phyloP scores from a whole-genome alignment of 2,797 vertebrate species.

The Oryzias sinensis region DNA sequence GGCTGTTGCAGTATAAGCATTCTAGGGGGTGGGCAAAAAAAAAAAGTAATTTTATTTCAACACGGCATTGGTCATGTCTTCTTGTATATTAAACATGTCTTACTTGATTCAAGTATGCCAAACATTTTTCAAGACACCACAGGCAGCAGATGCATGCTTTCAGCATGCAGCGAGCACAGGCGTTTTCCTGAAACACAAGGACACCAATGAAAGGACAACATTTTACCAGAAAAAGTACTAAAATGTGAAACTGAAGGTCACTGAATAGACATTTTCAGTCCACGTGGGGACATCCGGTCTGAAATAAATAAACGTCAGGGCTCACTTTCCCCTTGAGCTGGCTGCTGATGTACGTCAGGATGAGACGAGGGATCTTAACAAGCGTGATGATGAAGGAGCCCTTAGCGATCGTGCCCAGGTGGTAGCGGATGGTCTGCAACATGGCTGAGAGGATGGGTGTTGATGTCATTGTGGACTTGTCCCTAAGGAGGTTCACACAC shows the following conservation, averaged over 20 bases:
- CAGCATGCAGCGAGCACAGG: slow-evolving; percentile 92
- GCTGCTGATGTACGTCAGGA: slow-evolving; percentile 93
- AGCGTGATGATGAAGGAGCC: slow-evolving; percentile 98
- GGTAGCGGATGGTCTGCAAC: slow-evolving; percentile 86
- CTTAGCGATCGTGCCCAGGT: slow-evolving; percentile 95
- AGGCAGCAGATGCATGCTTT: slow-evolving; percentile 97
- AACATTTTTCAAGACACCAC: slow-evolving; percentile 99
- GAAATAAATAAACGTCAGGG: neutral
- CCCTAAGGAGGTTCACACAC: slow-evolving; percentile 66
- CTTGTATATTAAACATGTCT: slow-evolving; percentile 14
- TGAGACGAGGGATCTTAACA: slow-evolving; percentile 95
- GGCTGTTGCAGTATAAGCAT: slow-evolving; percentile 95
- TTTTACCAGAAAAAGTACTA: neutral
- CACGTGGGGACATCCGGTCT: neutral
- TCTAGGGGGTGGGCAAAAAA: slow-evolving; percentile 76
- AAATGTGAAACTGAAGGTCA: neutral
- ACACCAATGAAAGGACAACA: neutral
- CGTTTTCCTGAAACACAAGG: slow-evolving; percentile 84
- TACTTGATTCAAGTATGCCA: slow-evolving; percentile 95
- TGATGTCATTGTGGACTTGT: slow-evolving; percentile 87
- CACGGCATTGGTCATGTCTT: neutral
- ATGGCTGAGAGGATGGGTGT: slow-evolving; percentile 89
- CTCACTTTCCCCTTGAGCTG: slow-evolving; percentile 97
- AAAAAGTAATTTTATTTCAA: neutral
- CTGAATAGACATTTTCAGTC: neutral